Percentiles rank a stretch among this genome's conserved stretches.
phyloP scores from a whole-genome alignment of 2,113 vertebrate species.

The Blennius ocellaris region DNA sequence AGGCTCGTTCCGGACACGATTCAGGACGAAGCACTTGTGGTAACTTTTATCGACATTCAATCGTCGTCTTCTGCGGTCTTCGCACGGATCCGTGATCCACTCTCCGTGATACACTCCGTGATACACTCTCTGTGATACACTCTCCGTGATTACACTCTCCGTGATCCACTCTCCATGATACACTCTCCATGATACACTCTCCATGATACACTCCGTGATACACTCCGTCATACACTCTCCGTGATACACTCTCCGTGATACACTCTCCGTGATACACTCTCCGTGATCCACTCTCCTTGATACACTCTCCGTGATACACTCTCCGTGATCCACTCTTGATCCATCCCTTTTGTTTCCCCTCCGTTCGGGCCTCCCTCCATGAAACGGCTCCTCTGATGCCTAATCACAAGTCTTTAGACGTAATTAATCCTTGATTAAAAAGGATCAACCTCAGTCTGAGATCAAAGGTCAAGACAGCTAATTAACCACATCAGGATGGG shows the following conservation, averaged over 20 bases:
- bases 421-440: constrained; percentile 72
- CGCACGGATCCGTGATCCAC: no score
- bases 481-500: constrained; percentile 55
- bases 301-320: no score
- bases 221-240: no score
- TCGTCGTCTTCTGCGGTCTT: no score
- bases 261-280: no score
- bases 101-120: constrained; percentile 3
- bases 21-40: no score
- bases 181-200: no score
- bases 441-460: constrained; percentile 49
- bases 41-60: no score
- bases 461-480: constrained; percentile 58
- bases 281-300: no score
- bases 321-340: constrained; percentile 4
- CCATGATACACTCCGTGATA: no score
- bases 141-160: constrained; percentile 1
- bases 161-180: constrained; percentile 17
- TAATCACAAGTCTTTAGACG: constrained; percentile 58
- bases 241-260: no score
- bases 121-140: constrained; percentile 5
- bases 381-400: constrained; percentile 23
- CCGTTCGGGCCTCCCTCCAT: constrained; percentile 17
- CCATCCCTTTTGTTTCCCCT: constrained; percentile 25
- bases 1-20: no score